These are phyloP conservation scores for Alloplasta piceator DNA, from an alignment of 2,888 invertebrate species.

Conservation along the genomic window DNA sequence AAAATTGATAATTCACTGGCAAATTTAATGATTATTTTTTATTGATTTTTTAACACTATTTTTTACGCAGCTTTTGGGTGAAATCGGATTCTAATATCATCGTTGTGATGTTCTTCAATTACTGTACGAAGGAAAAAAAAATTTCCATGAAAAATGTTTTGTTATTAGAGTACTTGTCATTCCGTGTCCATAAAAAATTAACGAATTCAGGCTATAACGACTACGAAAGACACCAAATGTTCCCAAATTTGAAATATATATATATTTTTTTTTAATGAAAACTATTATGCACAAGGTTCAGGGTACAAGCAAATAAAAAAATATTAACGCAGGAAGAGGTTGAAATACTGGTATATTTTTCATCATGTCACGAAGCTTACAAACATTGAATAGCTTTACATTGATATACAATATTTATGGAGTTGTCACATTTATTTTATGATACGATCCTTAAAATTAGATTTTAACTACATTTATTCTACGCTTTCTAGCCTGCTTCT, in stretches of 20 bases:
- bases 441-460: neutral
- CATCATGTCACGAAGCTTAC: neutral
- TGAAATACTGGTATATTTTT: conserved; percentile 26
- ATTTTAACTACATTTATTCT: conserved; percentile 12
- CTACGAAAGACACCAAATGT: neutral
- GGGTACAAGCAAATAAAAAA: conserved; percentile 32
- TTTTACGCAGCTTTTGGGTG: conserved; percentile 16
- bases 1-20: conserved; percentile 5
- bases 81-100: conserved; percentile 6
- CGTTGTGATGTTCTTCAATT: neutral
- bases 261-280: conserved; percentile 22
- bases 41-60: conserved; percentile 13
- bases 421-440: no score
- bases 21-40: conserved; percentile 11
- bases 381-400: no score
- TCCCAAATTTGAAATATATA: neutral
- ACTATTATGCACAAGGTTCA: conserved; percentile 23
- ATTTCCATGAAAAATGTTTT: neutral
- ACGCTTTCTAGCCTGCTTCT: conserved; percentile 13
- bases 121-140: no score
- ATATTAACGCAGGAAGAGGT: conserved; percentile 20
- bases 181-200: neutral
- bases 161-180: neutral
- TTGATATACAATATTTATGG: no score
- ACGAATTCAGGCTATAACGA: neutral